Evolutionary conservation across 2,113 vertebrate genomes (phyloP).

Genomic region (Cepphus grylle): DNA sequence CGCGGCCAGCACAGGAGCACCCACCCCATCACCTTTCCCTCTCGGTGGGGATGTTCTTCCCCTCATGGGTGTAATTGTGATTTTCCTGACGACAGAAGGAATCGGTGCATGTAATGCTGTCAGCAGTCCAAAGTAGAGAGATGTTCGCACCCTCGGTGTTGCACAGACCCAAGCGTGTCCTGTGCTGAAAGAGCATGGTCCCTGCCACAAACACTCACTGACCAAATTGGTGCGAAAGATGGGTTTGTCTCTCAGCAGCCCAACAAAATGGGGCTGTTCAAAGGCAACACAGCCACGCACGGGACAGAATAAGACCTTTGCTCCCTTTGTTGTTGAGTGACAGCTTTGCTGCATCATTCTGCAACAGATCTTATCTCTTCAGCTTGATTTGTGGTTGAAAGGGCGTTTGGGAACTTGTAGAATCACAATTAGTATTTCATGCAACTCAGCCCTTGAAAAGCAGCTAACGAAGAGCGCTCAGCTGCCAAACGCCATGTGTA

Average conservation of each 20-base stretch:
- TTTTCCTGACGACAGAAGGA: background rate
- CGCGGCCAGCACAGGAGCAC: background rate
- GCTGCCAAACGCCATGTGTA: fast-evolving
- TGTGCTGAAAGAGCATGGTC: background rate
- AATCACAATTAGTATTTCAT: background rate
- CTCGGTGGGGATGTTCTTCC: background rate
- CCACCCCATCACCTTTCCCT: background rate
- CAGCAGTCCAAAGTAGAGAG: background rate
- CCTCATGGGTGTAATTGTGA: fast-evolving
- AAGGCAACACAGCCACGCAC: fast-evolving
- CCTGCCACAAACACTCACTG: background rate
- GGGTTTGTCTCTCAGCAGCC: background rate
- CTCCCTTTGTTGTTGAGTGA: background rate
- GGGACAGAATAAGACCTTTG: background rate
- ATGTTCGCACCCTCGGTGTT: fast-evolving
- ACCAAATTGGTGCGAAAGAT: too few relatives aligned
- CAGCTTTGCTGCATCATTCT: background rate
- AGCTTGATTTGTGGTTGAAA: background rate
- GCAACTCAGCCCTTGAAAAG: background rate
- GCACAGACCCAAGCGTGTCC: fast-evolving
- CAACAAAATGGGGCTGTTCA: background rate
- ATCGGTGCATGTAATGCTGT: fast-evolving
- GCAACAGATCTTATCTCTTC: background rate
- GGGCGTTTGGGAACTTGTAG: background rate
- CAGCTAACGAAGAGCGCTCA: background rate